Percentiles rank a stretch among this genome's conserved stretches.
These are phyloP conservation scores for Acromyrmex heyeri DNA, from an alignment of 1,140 invertebrate species.

Conservation along the genomic window DNA sequence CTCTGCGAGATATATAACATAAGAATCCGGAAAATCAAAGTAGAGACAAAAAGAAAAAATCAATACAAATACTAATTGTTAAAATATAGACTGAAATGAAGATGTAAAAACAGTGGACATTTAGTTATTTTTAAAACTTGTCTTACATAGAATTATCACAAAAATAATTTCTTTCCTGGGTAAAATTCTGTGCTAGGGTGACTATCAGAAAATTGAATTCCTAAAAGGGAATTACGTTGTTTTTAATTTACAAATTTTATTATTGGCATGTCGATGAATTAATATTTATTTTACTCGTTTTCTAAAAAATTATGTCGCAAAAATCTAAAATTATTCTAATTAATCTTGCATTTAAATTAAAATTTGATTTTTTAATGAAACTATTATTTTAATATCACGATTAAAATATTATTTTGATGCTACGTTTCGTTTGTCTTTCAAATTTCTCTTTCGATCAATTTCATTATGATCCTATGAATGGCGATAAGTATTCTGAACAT, in stretches of 20 bases:
- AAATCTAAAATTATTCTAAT: background rate
- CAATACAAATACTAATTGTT: background rate
- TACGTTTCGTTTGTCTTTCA: background rate
- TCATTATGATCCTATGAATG: background rate
- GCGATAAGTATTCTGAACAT: background rate
- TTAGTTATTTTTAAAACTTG: background rate
- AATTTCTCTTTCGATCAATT: background rate
- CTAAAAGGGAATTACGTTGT: background rate
- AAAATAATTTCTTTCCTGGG: background rate
- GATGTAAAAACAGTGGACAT: background rate
- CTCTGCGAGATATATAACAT: slow-evolving; percentile 2
- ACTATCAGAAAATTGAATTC: background rate
- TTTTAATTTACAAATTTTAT: slow-evolving; percentile 5
- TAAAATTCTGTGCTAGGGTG: background rate
- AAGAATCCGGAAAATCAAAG: background rate
- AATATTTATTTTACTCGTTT: background rate
- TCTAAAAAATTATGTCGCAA: background rate
- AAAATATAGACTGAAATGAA: background rate
- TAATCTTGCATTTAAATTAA: slow-evolving; percentile 30
- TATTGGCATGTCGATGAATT: background rate
- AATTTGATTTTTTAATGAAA: background rate
- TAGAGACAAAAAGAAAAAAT: background rate
- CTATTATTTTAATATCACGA: background rate
- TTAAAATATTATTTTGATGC: background rate
- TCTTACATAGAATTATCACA: background rate